Conservation (phyloP, 2,113 vertebrate genomes). For the Spermophilus dauricus region DNA sequence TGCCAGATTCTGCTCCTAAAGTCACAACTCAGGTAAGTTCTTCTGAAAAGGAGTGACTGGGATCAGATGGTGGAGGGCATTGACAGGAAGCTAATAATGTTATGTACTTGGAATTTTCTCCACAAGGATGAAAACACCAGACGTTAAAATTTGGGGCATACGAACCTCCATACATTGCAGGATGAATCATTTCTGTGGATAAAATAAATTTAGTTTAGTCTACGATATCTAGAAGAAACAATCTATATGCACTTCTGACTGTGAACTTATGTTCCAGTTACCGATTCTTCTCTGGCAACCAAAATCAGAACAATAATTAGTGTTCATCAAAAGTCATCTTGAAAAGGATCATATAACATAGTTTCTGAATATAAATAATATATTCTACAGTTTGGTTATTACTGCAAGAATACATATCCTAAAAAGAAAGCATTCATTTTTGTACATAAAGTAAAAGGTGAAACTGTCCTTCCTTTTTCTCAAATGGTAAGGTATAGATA, state of each 20-base stretch:
- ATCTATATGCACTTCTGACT: not conserved
- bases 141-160: not conserved
- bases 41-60: not conserved
- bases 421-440: not conserved
- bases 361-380: not conserved
- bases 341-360: not conserved
- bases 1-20: not conserved
- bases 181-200: not conserved
- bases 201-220: not conserved
- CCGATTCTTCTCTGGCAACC: not conserved
- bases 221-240: not conserved
- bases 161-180: not conserved
- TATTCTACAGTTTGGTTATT: not conserved
- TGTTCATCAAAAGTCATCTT: not conserved
- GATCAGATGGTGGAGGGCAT: rapidly evolving
- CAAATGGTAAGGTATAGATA: not conserved
- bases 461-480: not conserved
- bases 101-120: not conserved
- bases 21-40: not conserved
- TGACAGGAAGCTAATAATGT: not conserved
- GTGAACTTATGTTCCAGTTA: not conserved
- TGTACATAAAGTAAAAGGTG: not conserved
- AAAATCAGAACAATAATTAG: not conserved
- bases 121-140: not conserved
- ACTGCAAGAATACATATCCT: not conserved